Conservation (phyloP, 2,888 invertebrate genomes). For the Isotomurus palustris region DNA sequence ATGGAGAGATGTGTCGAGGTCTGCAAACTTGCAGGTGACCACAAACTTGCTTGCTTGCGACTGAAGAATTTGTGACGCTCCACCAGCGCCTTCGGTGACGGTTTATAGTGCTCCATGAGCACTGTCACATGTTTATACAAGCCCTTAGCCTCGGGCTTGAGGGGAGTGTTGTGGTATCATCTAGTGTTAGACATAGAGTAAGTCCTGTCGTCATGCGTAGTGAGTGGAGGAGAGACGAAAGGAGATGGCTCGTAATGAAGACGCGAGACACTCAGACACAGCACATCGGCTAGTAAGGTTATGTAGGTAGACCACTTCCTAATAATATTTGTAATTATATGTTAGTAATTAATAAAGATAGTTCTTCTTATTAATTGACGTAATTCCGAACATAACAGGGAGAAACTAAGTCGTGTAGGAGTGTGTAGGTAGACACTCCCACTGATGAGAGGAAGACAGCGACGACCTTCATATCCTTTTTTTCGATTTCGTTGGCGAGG, state of each 20-base stretch:
- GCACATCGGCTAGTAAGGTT: no score
- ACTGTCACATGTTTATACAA: neutral
- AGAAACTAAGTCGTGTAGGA: neutral
- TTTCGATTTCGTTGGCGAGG: neutral
- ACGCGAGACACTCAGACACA: no score
- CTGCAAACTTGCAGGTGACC: conserved; percentile 6
- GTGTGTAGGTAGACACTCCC: neutral
- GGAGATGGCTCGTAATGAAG: no score
- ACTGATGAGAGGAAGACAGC: neutral
- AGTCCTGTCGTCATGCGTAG: no score
- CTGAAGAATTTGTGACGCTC: conserved; percentile 17
- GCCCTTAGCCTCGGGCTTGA: neutral
- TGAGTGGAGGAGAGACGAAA: no score
- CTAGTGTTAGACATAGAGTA: no score
- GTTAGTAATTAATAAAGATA: no score
- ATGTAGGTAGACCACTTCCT: no score
- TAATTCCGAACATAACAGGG: no score
- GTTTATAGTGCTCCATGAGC: conserved; percentile 8
- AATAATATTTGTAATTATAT: no score
- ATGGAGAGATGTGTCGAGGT: conserved; percentile 10
- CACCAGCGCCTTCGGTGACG: conserved; percentile 18
- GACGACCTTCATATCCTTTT: neutral
- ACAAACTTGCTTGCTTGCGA: conserved; percentile 15
- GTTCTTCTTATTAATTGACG: no score
- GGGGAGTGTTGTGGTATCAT: no score